Percentiles rank a stretch among this genome's conserved stretches.
phyloP scores from a whole-genome alignment of 2,113 vertebrate genomes.

The Osmerus eperlanus region DNA sequence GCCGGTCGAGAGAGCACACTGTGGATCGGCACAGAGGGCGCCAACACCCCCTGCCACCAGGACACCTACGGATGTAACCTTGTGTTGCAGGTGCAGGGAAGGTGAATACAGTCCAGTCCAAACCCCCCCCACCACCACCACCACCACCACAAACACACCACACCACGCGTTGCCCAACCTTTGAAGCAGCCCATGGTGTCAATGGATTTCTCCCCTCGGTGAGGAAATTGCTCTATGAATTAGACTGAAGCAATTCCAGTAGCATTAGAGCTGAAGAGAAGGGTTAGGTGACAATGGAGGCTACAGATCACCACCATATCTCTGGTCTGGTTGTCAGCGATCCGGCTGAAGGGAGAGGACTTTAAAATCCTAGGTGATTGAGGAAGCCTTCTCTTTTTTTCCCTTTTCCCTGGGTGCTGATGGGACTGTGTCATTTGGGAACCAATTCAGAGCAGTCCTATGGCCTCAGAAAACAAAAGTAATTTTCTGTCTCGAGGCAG shows the following conservation, averaged over 20 bases:
- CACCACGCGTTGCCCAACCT: neutral
- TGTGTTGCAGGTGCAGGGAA: constrained; percentile 93
- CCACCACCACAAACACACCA: no score
- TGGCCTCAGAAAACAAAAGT: constrained; percentile 31
- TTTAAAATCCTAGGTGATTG: neutral
- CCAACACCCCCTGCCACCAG: constrained; percentile 92
- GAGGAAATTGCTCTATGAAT: constrained; percentile 4
- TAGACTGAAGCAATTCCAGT: neutral
- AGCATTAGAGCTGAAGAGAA: constrained; percentile 6
- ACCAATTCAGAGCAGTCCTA: constrained; percentile 7
- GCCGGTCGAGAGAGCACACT: constrained; percentile 86
- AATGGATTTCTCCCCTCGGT: neutral
- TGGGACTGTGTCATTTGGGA: neutral
- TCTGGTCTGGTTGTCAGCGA: no score
- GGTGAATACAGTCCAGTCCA: constrained; percentile 67
- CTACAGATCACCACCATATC: neutral
- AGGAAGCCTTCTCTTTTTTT: neutral
- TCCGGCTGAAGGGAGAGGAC: neutral
- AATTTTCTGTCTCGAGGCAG: constrained; percentile 35
- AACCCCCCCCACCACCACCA: neutral
- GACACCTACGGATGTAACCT: constrained; percentile 95
- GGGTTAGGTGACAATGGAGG: neutral
- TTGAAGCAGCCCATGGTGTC: neutral
- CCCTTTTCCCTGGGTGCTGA: neutral
- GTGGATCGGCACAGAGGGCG: constrained; percentile 88